Conservation (phyloP, 2,797 vertebrate genomes). For the Sphenopsis melanotis region DNA sequence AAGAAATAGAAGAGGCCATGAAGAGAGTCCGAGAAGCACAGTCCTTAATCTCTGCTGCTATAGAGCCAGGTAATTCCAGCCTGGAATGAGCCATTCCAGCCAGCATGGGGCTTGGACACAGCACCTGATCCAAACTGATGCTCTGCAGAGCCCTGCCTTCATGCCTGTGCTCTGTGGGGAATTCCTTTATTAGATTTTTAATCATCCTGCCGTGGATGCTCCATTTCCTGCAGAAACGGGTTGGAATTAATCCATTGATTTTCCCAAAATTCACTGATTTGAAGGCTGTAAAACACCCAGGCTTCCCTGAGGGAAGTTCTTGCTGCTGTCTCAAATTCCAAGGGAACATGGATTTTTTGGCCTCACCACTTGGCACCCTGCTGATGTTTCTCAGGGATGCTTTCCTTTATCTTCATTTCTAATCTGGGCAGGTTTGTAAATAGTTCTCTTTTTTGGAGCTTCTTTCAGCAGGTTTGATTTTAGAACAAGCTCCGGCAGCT, state of each 20-base stretch:
- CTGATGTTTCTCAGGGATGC: not conserved
- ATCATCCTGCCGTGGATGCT: not conserved
- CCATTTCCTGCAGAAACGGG: not conserved
- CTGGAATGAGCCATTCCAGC: not conserved
- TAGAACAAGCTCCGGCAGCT: not conserved
- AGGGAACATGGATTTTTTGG: not conserved
- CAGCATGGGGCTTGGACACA: not conserved
- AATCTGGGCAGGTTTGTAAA: not conserved
- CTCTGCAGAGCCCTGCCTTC: not conserved
- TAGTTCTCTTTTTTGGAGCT: not conserved
- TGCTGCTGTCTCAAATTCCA: not conserved
- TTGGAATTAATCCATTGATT: not conserved
- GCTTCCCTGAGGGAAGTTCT: too few species aligned
- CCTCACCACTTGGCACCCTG: not conserved
- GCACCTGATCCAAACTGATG: not conserved
- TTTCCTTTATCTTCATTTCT: not conserved
- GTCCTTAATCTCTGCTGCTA: constrained; percentile 96
- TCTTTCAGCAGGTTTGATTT: not conserved
- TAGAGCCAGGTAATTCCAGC: constrained; percentile 87
- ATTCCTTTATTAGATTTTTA: not conserved
- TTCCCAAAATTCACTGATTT: not conserved
- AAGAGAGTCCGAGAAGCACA: constrained; percentile 97
- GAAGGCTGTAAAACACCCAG: not conserved
- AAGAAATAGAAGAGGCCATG: constrained; percentile 99
- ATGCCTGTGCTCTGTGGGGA: accelerated